Percentiles rank a stretch among this genome's conserved stretches.
These are phyloP conservation scores for Drosophila nr. fundita DNA, from an alignment of 2,888 invertebrate species.

Conservation along the genomic window DNA sequence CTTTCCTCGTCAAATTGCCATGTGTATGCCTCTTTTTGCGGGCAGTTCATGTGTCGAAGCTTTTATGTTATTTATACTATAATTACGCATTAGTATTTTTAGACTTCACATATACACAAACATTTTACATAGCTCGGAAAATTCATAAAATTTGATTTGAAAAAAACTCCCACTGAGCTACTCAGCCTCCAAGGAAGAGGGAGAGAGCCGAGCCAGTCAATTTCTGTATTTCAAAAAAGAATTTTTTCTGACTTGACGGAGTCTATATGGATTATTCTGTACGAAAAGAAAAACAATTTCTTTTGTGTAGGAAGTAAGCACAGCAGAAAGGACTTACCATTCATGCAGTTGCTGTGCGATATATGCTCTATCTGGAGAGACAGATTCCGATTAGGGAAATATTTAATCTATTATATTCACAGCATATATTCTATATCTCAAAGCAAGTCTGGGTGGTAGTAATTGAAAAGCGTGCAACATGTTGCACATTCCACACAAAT, in stretches of 20 bases:
- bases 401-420: not conserved
- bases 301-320: not conserved
- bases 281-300: not conserved
- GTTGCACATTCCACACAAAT: conserved; percentile 19
- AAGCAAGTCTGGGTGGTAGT: not conserved
- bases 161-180: not conserved
- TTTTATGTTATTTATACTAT: not conserved
- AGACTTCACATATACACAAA: not conserved
- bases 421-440: not conserved
- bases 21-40: not conserved
- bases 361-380: not conserved
- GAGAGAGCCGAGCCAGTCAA: no score
- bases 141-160: not conserved
- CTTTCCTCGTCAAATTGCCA: not conserved
- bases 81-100: not conserved
- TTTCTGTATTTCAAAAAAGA: not conserved
- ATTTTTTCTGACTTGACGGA: not conserved
- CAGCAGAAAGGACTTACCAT: not conserved
- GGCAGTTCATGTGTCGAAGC: not conserved
- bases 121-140: not conserved
- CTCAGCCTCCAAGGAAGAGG: not conserved
- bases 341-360: not conserved
- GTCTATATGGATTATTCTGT: not conserved
- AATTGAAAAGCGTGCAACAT: conserved; percentile 19
- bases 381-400: not conserved